Evolutionary conservation across 2,113 vertebrate genomes (phyloP).

Genomic region (Oncorhynchus kisutch): DNA sequence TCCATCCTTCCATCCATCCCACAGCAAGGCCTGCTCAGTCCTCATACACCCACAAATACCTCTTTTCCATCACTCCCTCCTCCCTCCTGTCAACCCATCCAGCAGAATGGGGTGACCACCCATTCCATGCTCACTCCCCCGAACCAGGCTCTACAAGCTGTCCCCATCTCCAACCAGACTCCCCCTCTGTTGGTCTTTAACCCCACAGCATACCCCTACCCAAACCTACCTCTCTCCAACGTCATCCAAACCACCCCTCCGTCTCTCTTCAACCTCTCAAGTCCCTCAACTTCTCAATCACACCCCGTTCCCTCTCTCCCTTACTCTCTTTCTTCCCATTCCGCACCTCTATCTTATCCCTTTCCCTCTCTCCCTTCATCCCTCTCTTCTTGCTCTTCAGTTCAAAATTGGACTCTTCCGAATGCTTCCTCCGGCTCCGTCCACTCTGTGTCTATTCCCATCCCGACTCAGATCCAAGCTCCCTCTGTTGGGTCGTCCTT

Average conservation of each 20-base stretch:
- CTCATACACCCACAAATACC: constrained; percentile 42
- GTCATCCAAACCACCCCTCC: constrained; percentile 16
- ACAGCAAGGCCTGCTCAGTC: constrained; percentile 42
- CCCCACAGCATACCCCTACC: constrained; percentile 43
- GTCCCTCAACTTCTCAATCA: constrained; percentile 16
- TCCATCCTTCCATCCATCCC: constrained; percentile 30
- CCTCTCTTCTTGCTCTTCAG: constrained; percentile 30
- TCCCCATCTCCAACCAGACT: constrained; percentile 15
- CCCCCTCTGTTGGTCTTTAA: constrained; percentile 32
- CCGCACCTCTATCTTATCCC: not conserved
- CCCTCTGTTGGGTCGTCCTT: constrained; percentile 26
- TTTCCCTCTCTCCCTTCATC: constrained; percentile 38
- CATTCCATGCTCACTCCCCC: constrained; percentile 43
- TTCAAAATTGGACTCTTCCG: constrained; percentile 56
- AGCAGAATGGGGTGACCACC: constrained; percentile 41
- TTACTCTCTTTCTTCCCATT: constrained; percentile 10
- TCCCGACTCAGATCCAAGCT: constrained; percentile 44
- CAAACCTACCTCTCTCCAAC: constrained; percentile 34
- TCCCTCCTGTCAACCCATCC: constrained; percentile 42
- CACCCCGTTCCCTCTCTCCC: constrained; percentile 36
- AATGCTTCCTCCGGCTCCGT: constrained; percentile 30
- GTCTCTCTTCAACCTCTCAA: constrained; percentile 7
- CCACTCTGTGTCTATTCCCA: constrained; percentile 53
- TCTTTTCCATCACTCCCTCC: constrained; percentile 42
- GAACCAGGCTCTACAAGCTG: constrained; percentile 29